Percentiles rank a stretch among this genome's conserved stretches.
Conservation (phyloP, 2,797 vertebrate genomes). For the Buceros bicornis region DNA sequence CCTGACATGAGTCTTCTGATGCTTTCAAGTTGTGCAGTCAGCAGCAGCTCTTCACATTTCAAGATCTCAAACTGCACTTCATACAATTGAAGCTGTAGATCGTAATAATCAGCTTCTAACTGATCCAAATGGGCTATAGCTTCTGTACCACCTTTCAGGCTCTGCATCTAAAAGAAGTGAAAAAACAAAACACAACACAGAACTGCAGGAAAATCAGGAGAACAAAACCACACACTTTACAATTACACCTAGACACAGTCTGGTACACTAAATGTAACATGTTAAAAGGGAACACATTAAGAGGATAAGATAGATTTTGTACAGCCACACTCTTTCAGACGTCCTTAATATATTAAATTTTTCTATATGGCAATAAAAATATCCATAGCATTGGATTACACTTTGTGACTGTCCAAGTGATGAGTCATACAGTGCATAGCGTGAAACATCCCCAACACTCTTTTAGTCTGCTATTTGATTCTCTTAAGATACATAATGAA, state of each 20-base stretch:
- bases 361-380: neutral
- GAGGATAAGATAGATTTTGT: neutral
- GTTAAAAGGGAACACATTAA: neutral
- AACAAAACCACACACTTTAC: neutral
- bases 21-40: conserved; percentile 94
- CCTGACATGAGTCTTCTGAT: conserved; percentile 94
- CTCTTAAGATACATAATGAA: neutral
- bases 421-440: neutral
- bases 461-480: neutral
- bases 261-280: neutral
- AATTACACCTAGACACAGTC: neutral
- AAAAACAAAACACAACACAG: neutral
- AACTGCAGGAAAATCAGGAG: neutral
- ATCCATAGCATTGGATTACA: neutral
- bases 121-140: conserved; percentile 92
- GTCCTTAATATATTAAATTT: neutral
- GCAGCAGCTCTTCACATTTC: conserved; percentile 93
- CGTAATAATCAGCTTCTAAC: conserved; percentile 95
- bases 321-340: neutral
- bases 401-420: neutral
- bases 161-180: conserved; percentile 88
- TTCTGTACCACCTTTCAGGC: conserved; percentile 90
- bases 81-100: conserved; percentile 95
- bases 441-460: neutral
- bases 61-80: conserved; percentile 96